Evolutionary conservation across 2,797 vertebrate species (phyloP).

Genomic region (Falco cherrug): DNA sequence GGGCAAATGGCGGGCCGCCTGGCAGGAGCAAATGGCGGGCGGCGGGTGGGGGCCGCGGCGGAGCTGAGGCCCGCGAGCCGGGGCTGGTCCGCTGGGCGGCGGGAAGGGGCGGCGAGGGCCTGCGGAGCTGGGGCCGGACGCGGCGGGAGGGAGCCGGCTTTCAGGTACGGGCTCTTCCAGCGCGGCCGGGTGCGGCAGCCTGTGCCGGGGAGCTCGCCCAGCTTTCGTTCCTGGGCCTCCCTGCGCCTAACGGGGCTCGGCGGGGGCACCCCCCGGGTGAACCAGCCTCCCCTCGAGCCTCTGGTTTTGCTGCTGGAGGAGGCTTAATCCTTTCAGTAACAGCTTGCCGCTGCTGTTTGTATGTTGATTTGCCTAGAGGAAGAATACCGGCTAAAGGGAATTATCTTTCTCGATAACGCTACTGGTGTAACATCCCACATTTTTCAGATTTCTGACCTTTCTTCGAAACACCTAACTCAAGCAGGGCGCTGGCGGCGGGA

Average conservation of each 20-base stretch:
- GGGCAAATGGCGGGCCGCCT: neutral
- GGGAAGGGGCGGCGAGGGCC: neutral
- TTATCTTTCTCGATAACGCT: neutral
- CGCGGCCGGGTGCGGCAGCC: neutral
- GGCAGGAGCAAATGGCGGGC: neutral
- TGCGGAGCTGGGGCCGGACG: neutral
- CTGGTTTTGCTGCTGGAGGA: neutral
- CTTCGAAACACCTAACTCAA: no score
- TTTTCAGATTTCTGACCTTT: neutral
- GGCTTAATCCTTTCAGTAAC: accelerated
- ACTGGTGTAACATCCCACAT: accelerated
- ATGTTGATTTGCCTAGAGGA: no score
- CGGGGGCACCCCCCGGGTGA: neutral
- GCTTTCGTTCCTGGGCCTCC: neutral
- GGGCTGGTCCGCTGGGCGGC: neutral
- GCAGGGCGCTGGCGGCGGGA: accelerated
- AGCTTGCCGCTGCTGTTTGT: neutral
- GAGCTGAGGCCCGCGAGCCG: neutral
- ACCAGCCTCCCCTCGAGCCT: neutral
- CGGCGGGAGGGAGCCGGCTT: neutral
- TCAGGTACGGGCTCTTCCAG: neutral
- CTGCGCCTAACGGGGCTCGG: no score
- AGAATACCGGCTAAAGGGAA: no score
- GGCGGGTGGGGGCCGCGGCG: neutral
- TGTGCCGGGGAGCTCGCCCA: no score